phyloP scores from a whole-genome alignment of 92 coral and sea anemone species.

The Siderastrea siderea region DNA sequence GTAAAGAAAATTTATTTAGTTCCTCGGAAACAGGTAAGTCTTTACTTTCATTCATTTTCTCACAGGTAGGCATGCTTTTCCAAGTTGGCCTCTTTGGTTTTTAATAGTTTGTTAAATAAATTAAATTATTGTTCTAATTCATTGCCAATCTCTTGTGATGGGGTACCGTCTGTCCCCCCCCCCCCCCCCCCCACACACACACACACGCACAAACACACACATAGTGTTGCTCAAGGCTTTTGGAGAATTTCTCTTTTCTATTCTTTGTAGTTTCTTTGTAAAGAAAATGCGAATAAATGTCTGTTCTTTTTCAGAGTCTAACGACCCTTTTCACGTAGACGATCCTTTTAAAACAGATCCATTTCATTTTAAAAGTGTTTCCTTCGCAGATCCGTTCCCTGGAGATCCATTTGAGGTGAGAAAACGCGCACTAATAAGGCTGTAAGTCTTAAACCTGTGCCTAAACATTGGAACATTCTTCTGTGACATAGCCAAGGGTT shows the following conservation, averaged over 20 bases:
- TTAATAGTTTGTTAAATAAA: no score
- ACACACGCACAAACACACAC: no score
- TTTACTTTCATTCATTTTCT: no score
- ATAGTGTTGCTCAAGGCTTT: neutral
- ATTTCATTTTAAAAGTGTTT: constrained; percentile 95
- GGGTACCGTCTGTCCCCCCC: neutral
- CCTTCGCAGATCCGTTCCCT: constrained; percentile 97
- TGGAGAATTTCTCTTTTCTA: neutral
- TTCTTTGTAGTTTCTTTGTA: neutral
- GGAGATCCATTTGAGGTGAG: constrained; percentile 99
- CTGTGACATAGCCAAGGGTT: no score
- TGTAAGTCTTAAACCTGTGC: neutral
- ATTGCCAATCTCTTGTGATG: no score
- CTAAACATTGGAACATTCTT: no score
- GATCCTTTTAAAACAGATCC: constrained; percentile 99
- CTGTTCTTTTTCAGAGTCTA: constrained; percentile 65
- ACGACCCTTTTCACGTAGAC: constrained; percentile 96
- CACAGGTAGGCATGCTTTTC: no score
- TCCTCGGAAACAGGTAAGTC: constrained; percentile 81
- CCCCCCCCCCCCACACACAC: no score
- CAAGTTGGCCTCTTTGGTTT: no score
- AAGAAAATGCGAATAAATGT: neutral
- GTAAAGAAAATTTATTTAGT: constrained; percentile 92
- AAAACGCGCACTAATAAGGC: neutral
- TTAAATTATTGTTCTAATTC: no score